Base-by-base conservation (phyloP, 2,888 invertebrate species). In the Cryptus armator region DNA sequence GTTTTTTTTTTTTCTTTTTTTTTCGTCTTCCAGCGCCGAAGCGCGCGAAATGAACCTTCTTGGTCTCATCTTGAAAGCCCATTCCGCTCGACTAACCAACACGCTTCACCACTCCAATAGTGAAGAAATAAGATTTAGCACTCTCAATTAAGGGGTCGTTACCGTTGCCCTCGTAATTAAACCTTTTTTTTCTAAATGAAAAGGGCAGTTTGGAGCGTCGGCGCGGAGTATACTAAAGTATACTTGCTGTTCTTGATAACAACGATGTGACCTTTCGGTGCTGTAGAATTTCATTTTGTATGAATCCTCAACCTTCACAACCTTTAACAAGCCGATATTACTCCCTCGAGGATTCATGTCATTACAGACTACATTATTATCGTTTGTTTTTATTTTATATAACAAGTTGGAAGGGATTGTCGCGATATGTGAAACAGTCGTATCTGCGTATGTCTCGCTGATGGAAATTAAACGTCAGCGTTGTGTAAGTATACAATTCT, bases 61-160 rank as follows among this genome's bases (percentile, higher is more conserved):
- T 59, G 66, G 53, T 51, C 32, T 53, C 44, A 53, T 59, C 53
- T 14, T 29, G 79, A 71, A 68, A 43, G 32, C 51, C 70, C 56
- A 64, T 75, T 83, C 37, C 76, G 7, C 67, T 16, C 44, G 44
- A 67, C 74, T 32, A 68, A 46, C 75, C 68, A 81, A 48, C 70
- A 70, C 66, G 64, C 72, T 66, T 46, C 48, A 29, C 64, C 53
- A 71, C 71, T 66, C 59, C 74, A 66, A 81, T 79, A 59, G 44
- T 19, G 2, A 19, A 81, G 81, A 85, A 81, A 81, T 81, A 70
- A 81, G 78, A 81, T 85, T 81, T 66, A 79, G 78, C 64, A 51
- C 77, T 84, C 81, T 81, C 77, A 74, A 81, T 81, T 68, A 81
- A 74, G 78, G 53, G 46, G 16, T 74, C 84, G 64, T 78, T 81